Percentiles rank a stretch among this genome's conserved stretches.
These are phyloP conservation scores for Quadriops clusia DNA, from an alignment of 2,888 invertebrate species.

Conservation along the genomic window DNA sequence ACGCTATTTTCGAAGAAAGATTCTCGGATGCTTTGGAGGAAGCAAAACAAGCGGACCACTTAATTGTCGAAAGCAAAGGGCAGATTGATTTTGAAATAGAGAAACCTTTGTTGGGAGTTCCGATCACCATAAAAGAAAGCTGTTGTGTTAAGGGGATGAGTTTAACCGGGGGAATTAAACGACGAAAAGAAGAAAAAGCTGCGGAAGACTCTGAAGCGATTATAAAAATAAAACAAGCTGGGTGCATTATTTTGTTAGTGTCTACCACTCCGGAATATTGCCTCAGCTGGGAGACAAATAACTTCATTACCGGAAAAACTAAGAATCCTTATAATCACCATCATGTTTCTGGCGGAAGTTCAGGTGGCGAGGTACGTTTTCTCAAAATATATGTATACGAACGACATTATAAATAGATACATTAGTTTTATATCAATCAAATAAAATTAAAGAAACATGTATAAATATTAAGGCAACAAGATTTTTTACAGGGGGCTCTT, in stretches of 20 bases:
- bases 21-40: conserved; percentile 64
- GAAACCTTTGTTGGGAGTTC: conserved; percentile 71
- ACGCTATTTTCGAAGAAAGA: conserved; percentile 69
- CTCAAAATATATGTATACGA: too few species aligned
- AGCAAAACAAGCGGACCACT: conserved; percentile 59
- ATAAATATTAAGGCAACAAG: too few species aligned
- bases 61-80: conserved; percentile 37
- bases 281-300: conserved; percentile 76
- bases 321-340: conserved; percentile 71
- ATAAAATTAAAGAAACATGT: too few species aligned
- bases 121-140: conserved; percentile 78
- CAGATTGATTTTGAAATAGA: conserved; percentile 52
- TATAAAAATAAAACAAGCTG: conserved; percentile 49
- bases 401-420: too few species aligned
- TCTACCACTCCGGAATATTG: conserved; percentile 84
- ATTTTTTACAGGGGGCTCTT: too few species aligned
- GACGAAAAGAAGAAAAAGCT: conserved; percentile 38
- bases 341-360: conserved; percentile 73
- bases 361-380: conserved; percentile 86
- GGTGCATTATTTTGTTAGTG: conserved; percentile 68
- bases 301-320: conserved; percentile 65
- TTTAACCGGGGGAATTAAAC: conserved; percentile 26
- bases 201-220: conserved; percentile 58
- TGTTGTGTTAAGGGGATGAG: too few species aligned
- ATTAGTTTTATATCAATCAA: too few species aligned